Percentiles rank a stretch among this genome's conserved stretches.
Evolutionary conservation across 2,797 vertebrate species (phyloP).

Genomic region (Enteromius fasciolatus): DNA sequence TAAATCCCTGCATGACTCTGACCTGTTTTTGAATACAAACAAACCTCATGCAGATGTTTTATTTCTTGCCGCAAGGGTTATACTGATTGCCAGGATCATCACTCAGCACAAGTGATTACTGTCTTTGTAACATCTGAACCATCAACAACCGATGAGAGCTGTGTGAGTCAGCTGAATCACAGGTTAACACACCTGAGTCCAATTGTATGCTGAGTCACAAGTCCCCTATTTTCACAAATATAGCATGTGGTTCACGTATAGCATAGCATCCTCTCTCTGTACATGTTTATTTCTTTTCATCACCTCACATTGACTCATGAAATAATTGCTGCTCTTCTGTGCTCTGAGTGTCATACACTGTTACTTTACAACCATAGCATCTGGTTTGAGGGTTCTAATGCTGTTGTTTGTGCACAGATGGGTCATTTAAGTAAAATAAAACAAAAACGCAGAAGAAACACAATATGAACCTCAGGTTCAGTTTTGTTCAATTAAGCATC

Average conservation of each 20-base stretch:
- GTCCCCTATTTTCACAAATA: slow-evolving; percentile 23
- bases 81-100: neutral
- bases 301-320: slow-evolving; percentile 8
- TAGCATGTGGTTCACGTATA: slow-evolving; percentile 13
- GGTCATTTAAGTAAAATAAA: neutral
- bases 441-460: neutral
- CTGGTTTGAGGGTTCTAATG: neutral
- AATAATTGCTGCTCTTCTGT: slow-evolving; percentile 10
- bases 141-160: slow-evolving; percentile 9
- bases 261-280: neutral
- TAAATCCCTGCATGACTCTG: no score
- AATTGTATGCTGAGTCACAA: neutral
- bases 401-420: neutral
- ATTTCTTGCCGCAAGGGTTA: neutral
- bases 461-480: neutral
- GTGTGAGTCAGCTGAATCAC: slow-evolving; percentile 9
- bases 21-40: neutral
- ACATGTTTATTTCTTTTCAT: neutral
- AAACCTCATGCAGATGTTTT: neutral
- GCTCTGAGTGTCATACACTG: neutral
- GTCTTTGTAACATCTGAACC: slow-evolving; percentile 3
- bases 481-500: neutral
- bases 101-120: slow-evolving; percentile 15
- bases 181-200: slow-evolving; percentile 15
- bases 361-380: slow-evolving; percentile 17